Evolutionary conservation across 2,888 invertebrate genomes (phyloP).

Genomic region (Agrochola circellaris): DNA sequence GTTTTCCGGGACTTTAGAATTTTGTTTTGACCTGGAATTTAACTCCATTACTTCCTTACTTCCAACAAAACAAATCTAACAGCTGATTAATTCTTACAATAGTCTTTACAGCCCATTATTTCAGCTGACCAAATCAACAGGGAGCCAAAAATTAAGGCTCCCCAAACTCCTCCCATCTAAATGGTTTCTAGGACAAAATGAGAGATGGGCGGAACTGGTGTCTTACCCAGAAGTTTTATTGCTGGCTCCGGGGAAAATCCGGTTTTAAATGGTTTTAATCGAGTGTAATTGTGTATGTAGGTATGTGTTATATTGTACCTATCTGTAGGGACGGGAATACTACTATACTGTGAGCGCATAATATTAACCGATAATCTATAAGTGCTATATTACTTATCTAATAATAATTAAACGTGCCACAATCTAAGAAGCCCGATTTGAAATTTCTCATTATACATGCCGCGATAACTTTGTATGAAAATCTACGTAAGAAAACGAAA

Average conservation of each 20-base stretch:
- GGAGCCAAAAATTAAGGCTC: constrained; percentile 71
- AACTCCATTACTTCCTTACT: neutral
- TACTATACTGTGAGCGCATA: neutral
- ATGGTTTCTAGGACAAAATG: constrained; percentile 77
- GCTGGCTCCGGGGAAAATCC: constrained; percentile 66
- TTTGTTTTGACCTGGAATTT: neutral
- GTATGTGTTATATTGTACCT: constrained; percentile 3
- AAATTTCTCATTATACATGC: too few relatives aligned
- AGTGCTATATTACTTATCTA: neutral
- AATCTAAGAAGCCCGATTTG: too few relatives aligned
- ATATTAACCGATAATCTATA: neutral
- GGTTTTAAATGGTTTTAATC: constrained; percentile 64
- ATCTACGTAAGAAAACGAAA: too few relatives aligned
- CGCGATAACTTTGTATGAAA: too few relatives aligned
- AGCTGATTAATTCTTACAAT: constrained; percentile 13
- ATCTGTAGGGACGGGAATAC: neutral
- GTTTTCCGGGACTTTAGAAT: neutral
- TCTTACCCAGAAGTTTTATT: constrained; percentile 82
- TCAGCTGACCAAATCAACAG: constrained; percentile 66
- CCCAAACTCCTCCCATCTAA: constrained; percentile 69
- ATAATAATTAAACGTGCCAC: too few relatives aligned
- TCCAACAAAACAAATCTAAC: neutral
- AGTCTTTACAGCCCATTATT: constrained; percentile 43
- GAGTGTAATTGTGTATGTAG: constrained; percentile 42
- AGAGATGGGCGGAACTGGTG: constrained; percentile 80